Evolutionary conservation across 1,140 invertebrate species (phyloP), one percentile per base, ranked within the genome.

Genomic region (Asobara japonica): DNA sequence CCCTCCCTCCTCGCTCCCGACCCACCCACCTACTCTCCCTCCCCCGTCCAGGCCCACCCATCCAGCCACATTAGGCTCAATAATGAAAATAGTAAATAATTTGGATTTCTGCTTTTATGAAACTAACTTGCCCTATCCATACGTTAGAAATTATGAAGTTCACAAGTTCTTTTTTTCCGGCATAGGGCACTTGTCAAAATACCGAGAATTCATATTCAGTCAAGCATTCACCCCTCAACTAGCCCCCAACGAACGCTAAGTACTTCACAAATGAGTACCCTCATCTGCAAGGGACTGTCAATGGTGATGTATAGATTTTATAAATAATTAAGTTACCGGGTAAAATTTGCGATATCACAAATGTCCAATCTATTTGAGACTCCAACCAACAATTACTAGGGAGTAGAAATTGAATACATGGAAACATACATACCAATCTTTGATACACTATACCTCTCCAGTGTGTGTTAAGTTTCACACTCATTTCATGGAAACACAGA

Each of bases 391-490:
- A 25, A 4, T 18, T 25, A 6, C 51, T 56, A 1, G 18, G 2
- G 51, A 25, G 25, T 22, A 56, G 51, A 56, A 25, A 10, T 56
- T 56, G 51, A 56, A 56, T 20, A 56, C 51, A 25, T 25, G 2
- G 16, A 56, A 56, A n/a, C n/a, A n/a, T n/a, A n/a, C 3, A 22
- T 22, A 27, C 41, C 7, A 45, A 16, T 13, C 1, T 56, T 27
- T 56, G 51, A 56, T 56, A 56, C 51, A 27, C 1, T 56, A 25
- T 10, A 56, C 3, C 41, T 13, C 13, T 11, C 11, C 13, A 13
- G 36, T 56, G 41, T 45, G 70, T 61, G 33, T 65, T 51, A 48
- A 61, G 51, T 69, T 65, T 69, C 45, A 36, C 65, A 65, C 51
- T 18, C 51, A 56, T 22, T 11, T 56, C 13, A 11, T 56, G 51